Evolutionary conservation across 2,888 invertebrate genomes (phyloP).

Genomic region (Plemyria rubiginata): DNA sequence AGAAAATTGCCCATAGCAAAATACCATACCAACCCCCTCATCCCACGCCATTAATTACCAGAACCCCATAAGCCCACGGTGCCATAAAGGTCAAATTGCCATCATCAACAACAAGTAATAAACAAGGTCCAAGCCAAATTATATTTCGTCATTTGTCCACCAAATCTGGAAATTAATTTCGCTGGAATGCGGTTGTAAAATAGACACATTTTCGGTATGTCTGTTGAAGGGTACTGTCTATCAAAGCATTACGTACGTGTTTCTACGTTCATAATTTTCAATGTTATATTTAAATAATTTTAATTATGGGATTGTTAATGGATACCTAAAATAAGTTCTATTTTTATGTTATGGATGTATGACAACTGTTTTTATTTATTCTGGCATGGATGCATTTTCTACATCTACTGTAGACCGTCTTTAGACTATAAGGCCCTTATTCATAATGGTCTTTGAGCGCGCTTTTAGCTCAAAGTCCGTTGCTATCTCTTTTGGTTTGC

Average conservation of each 20-base stretch:
- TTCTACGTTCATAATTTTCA: no score
- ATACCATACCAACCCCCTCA: constrained; percentile 22
- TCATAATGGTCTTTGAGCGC: no score
- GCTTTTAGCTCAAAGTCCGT: no score
- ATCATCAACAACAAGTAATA: constrained; percentile 52
- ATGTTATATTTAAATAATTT: no score
- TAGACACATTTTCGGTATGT: constrained; percentile 20
- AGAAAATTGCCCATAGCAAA: constrained; percentile 17
- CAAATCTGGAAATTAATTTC: constrained; percentile 51
- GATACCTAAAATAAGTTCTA: no score
- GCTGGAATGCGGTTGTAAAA: constrained; percentile 30
- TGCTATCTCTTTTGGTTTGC: no score
- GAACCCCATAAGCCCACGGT: constrained; percentile 34
- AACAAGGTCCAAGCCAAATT: constrained; percentile 52
- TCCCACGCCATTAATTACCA: constrained; percentile 42
- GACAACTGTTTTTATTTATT: no score
- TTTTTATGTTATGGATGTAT: no score
- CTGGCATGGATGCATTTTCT: no score
- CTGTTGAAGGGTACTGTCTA: constrained; percentile 4
- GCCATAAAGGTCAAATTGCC: constrained; percentile 50
- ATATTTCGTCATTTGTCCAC: constrained; percentile 48
- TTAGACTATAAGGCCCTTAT: no score
- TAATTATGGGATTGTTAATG: no score
- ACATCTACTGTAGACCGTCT: no score
- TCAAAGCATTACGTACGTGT: background rate